Evolutionary conservation across 2,888 invertebrate species (phyloP), one percentile per base, ranked within the genome.

Genomic region (Ditula angustiorana): DNA sequence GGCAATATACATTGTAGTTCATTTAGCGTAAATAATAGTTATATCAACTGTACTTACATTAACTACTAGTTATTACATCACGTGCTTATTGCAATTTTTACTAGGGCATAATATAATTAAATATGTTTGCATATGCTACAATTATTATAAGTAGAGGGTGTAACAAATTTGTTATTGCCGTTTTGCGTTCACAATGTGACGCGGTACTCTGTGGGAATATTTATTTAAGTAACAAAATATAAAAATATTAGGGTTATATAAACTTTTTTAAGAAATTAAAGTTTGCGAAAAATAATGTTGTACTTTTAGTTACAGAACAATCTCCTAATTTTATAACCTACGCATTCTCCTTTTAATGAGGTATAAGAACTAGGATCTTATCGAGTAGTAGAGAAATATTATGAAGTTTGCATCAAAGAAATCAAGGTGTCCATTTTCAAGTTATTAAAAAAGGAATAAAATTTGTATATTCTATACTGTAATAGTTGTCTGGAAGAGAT

Each of bases 361-460:
- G n/a, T n/a, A n/a, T n/a, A n/a, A n/a, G n/a, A n/a, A n/a, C n/a
- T n/a, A n/a, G n/a, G n/a, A 24, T 44, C 37, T 28, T 77, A 73
- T 44, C 69, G 77, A 30, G 83, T 81, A 33, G 88, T 88, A 19
- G 84, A 88, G 71, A 88, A 84, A 0, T 88, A 88, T 63, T 88
- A 88, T 44, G 88, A 86, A 3, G 86, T 83, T 69, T 88, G 87
- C 61, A 88, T 65, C 21, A 88, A 83, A n/a, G 85, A 85, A 35
- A 87, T 81, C 56, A 88, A 88, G 2, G 86, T 74, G 24, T 87
- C 80, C 88, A 88, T 88, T 56, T 87, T 86, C 71, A 80, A 86
- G 2, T n/a, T n/a, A n/a, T n/a, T n/a, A n/a, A n/a, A n/a, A n/a
- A n/a, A n/a, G n/a, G n/a, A n/a, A n/a, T n/a, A n/a, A n/a, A n/a